These are phyloP conservation scores for Apteryx mantelli DNA, from an alignment of 2,113 vertebrate species.

Conservation along the genomic window DNA sequence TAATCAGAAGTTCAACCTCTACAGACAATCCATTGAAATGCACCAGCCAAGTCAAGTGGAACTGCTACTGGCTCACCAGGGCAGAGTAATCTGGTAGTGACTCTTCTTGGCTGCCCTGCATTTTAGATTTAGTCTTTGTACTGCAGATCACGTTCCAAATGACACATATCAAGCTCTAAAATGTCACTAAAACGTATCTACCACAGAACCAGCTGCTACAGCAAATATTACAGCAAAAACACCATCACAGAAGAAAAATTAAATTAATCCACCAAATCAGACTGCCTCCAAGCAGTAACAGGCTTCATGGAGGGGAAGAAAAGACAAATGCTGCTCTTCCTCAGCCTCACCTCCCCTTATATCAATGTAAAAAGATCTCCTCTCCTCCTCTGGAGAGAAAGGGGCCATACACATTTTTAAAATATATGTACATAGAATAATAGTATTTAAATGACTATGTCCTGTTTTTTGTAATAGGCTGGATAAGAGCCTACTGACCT, in stretches of 20 bases:
- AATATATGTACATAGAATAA: neutral
- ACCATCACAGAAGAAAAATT: neutral
- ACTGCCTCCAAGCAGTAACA: neutral
- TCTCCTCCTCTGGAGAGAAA: neutral
- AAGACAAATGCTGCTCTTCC: neutral
- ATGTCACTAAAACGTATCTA: neutral
- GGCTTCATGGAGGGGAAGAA: neutral
- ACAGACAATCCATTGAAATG: neutral
- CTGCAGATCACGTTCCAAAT: neutral
- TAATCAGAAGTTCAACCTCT: neutral
- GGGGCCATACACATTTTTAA: neutral
- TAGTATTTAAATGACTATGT: neutral
- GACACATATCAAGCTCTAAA: neutral
- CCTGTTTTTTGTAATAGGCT: neutral
- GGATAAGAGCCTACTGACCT: neutral
- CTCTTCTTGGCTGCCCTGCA: neutral
- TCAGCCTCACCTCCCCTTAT: neutral
- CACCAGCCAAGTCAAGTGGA: neutral
- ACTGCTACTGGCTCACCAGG: neutral
- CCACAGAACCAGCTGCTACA: neutral
- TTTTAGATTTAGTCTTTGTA: neutral
- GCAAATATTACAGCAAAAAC: neutral
- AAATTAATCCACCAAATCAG: neutral
- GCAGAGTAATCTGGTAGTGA: accelerated
- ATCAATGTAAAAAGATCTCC: neutral